These are phyloP conservation scores for Menura novaehollandiae DNA, from an alignment of 2,113 vertebrate species.

Conservation along the genomic window DNA sequence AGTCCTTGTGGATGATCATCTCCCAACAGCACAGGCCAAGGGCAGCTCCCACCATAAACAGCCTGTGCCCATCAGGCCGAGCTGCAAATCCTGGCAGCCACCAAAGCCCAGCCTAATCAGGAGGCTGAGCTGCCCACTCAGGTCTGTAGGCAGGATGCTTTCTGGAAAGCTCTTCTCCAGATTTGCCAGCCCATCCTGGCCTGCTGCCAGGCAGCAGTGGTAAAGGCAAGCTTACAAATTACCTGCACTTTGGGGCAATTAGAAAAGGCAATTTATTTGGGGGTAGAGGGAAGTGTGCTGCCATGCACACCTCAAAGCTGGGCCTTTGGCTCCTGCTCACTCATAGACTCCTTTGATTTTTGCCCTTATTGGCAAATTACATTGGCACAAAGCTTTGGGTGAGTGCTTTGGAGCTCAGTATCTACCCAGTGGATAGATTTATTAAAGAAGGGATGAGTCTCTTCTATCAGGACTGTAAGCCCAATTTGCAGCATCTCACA, in stretches of 20 bases:
- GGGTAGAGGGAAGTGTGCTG: not conserved
- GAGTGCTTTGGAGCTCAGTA: not conserved
- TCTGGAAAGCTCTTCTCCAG: not conserved
- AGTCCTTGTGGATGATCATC: accelerated
- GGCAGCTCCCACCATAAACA: accelerated
- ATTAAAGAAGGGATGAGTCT: not conserved
- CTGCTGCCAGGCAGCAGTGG: not conserved
- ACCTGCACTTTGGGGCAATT: slow-evolving; percentile 45
- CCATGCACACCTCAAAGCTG: not conserved
- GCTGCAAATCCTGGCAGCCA: not conserved
- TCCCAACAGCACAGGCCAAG: accelerated
- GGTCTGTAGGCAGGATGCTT: not conserved
- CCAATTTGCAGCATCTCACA: not conserved
- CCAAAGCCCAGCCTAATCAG: not conserved
- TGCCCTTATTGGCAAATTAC: not conserved
- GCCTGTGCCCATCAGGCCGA: accelerated
- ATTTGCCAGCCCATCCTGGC: not conserved
- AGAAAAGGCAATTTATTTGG: slow-evolving; percentile 24
- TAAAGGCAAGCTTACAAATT: slow-evolving; percentile 21
- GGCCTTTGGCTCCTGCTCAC: not conserved
- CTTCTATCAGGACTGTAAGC: not conserved
- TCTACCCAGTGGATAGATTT: not conserved
- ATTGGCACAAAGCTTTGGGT: not conserved
- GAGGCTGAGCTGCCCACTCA: accelerated
- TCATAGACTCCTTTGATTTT: not conserved